Conservation (phyloP, 2,113 vertebrate species). For the Trachemys scripta region DNA sequence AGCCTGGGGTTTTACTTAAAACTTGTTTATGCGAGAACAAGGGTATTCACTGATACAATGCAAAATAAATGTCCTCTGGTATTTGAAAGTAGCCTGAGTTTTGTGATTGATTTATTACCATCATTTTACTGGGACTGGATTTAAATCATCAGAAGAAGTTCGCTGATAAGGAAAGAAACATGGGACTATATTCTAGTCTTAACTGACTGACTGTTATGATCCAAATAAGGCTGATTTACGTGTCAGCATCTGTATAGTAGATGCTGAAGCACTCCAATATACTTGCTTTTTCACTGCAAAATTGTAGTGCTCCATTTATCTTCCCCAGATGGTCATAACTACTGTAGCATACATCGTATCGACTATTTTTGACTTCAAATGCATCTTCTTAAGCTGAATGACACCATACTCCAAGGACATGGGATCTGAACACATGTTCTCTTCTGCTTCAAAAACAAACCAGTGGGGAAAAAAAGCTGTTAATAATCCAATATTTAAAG, state of each 20-base stretch:
- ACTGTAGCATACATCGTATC: not conserved
- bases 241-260: not conserved
- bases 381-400: conserved; percentile 9
- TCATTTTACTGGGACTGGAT: not conserved
- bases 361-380: conserved; percentile 41
- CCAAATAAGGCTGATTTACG: conserved; percentile 27
- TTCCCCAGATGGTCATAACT: conserved; percentile 31
- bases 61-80: fast-evolving
- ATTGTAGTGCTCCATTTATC: conserved; percentile 21
- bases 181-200: not conserved
- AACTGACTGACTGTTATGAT: not conserved
- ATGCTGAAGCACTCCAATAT: not conserved
- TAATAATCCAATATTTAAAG: conserved; percentile 30
- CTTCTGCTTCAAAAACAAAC: conserved; percentile 9
- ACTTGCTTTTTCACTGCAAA: conserved; percentile 29
- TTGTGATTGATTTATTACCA: conserved; percentile 33
- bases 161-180: not conserved
- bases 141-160: conserved; percentile 11
- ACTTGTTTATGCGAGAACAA: conserved; percentile 21
- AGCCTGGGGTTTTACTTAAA: not conserved
- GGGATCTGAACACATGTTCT: not conserved
- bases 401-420: not conserved
- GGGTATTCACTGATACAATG: not conserved
- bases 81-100: not conserved
- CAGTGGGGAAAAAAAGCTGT: not conserved